phyloP scores from a whole-genome alignment of 2,797 vertebrate species.

The Sebastes trivittatus region DNA sequence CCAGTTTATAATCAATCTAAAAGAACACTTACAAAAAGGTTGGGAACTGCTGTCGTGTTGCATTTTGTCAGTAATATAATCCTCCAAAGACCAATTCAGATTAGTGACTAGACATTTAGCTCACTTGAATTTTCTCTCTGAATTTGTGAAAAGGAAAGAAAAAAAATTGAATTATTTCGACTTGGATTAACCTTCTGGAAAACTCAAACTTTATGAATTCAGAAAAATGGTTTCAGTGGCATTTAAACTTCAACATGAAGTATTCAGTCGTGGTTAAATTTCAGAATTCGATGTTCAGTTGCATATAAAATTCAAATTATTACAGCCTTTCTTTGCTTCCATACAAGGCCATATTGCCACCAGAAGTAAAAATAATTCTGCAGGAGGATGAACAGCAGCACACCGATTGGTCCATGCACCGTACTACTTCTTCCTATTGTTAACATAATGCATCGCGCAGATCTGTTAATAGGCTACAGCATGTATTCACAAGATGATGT shows the following conservation, averaged over 20 bases:
- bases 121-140: background rate
- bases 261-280: background rate
- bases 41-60: background rate
- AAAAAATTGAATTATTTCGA: background rate
- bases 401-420: slow-evolving; percentile 51
- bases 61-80: background rate
- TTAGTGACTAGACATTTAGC: background rate
- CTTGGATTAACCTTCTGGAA: background rate
- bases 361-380: slow-evolving; percentile 2
- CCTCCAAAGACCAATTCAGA: background rate
- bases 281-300: background rate
- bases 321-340: background rate
- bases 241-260: background rate
- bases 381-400: slow-evolving; percentile 40
- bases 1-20: background rate
- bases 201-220: background rate
- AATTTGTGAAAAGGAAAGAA: background rate
- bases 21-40: background rate
- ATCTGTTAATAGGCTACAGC: slow-evolving; percentile 84
- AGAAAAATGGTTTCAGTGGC: background rate
- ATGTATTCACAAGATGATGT: slow-evolving; percentile 86
- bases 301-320: background rate
- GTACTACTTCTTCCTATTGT: slow-evolving; percentile 67
- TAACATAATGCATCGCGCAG: slow-evolving; percentile 73
- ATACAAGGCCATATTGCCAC: background rate